These are phyloP conservation scores for Ceyx margarethae DNA, from an alignment of 2,113 vertebrate species.

Conservation along the genomic window DNA sequence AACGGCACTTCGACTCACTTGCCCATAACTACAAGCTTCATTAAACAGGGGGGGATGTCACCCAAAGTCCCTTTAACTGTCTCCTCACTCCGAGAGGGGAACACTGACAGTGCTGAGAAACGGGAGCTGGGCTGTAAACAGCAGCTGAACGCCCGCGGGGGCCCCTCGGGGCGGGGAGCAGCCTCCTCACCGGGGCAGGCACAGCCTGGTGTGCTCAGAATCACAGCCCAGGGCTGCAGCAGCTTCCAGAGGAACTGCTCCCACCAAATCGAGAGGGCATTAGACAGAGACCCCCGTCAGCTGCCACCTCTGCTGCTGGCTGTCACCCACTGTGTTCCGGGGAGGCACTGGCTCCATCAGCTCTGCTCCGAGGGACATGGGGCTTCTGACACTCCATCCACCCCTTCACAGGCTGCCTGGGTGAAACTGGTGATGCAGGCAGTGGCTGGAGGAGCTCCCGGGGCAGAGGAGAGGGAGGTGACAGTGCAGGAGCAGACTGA, in stretches of 20 bases:
- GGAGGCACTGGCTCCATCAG: background rate
- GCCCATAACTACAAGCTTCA: conserved; percentile 81
- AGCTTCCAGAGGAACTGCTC: background rate
- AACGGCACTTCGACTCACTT: conserved; percentile 79
- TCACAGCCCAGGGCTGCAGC: background rate
- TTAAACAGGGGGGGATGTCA: conserved; percentile 82
- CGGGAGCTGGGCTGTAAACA: conserved; percentile 63
- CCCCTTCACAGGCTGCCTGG: background rate
- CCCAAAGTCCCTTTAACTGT: conserved; percentile 76
- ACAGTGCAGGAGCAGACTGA: background rate
- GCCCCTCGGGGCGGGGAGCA: background rate
- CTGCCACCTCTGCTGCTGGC: background rate
- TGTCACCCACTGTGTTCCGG: background rate
- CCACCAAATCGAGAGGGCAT: background rate
- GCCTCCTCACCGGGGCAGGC: background rate
- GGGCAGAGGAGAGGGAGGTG: background rate
- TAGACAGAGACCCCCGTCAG: background rate
- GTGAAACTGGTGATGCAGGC: background rate
- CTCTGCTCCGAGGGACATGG: background rate
- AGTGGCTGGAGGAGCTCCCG: background rate
- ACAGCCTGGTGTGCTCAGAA: background rate
- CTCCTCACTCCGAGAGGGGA: conserved; percentile 24
- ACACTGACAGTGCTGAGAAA: conserved; percentile 61
- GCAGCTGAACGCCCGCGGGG: background rate
- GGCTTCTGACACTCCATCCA: background rate